A percentile compares a stretch with the other conserved stretches of the same genome.
Evolutionary conservation across 2,797 vertebrate genomes (phyloP).

Genomic region (Phrynocephalus guinanensis): DNA sequence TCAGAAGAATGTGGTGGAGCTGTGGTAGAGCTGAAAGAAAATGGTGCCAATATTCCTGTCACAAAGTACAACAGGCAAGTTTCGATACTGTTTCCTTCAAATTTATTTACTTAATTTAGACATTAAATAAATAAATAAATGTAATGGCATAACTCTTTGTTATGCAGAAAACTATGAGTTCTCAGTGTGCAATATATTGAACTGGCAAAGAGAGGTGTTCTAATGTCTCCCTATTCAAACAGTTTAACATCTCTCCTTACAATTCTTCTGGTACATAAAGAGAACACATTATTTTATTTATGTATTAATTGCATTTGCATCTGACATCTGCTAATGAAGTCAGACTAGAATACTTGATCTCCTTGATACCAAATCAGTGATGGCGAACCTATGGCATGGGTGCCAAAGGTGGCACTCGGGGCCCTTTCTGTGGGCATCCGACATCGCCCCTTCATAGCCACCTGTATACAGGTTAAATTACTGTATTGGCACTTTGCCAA

Average conservation of each 20-base stretch:
- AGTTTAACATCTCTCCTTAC: neutral
- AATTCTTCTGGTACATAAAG: neutral
- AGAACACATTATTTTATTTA: neutral
- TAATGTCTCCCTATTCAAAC: neutral
- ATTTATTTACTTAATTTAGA: neutral
- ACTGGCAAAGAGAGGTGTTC: neutral
- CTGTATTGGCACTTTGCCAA: too few species aligned
- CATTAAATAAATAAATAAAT: neutral
- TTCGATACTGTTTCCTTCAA: constrained; percentile 2
- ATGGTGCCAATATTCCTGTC: constrained; percentile 73
- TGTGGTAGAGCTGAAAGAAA: constrained; percentile 71
- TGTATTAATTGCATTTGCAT: too few species aligned
- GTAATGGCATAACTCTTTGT: too few species aligned
- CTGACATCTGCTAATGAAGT: too few species aligned
- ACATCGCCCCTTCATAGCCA: too few species aligned
- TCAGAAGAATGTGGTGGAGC: constrained; percentile 44
- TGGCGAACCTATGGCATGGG: too few species aligned
- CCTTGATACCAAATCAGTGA: too few species aligned
- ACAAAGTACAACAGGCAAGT: constrained; percentile 77
- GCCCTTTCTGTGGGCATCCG: too few species aligned
- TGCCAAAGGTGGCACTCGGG: too few species aligned
- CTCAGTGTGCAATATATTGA: neutral
- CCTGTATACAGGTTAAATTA: too few species aligned
- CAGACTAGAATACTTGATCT: too few species aligned
- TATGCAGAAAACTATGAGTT: neutral